Conservation (phyloP, 2,888 invertebrate genomes). For the Synanthedon andrenaeformis region DNA sequence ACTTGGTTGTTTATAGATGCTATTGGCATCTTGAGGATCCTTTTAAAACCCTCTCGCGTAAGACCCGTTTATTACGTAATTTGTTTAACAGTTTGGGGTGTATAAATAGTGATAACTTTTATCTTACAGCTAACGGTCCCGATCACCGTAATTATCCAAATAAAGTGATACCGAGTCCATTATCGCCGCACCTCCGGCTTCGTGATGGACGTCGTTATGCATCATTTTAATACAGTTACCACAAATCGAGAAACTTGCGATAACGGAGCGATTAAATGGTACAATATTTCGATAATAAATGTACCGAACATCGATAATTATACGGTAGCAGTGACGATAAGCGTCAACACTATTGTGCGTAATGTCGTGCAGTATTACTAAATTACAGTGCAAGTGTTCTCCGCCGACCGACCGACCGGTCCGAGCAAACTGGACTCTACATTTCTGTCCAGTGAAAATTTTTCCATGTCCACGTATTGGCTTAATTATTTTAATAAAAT, state of each 20-base stretch:
- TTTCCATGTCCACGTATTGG: not conserved
- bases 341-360: conserved; percentile 56
- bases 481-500: no score
- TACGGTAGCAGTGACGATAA: conserved; percentile 48
- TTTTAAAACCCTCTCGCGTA: not conserved
- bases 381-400: conserved; percentile 33
- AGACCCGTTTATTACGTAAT: not conserved
- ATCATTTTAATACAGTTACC: conserved; percentile 46
- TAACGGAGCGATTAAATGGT: conserved; percentile 30
- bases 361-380: conserved; percentile 54
- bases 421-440: conserved; percentile 10
- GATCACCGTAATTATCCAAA: conserved; percentile 33
- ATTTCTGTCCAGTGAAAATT: not conserved
- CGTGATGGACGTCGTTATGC: conserved; percentile 38
- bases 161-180: conserved; percentile 46
- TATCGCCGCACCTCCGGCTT: conserved; percentile 15
- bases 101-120: not conserved
- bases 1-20: not conserved
- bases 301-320: conserved; percentile 47
- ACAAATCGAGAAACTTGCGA: conserved; percentile 47
- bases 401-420: conserved; percentile 26
- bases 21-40: not conserved
- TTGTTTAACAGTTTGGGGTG: not conserved
- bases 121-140: conserved; percentile 13
- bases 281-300: conserved; percentile 37